phyloP scores from a whole-genome alignment of 2,797 vertebrate species.

The Malurus leucopterus region DNA sequence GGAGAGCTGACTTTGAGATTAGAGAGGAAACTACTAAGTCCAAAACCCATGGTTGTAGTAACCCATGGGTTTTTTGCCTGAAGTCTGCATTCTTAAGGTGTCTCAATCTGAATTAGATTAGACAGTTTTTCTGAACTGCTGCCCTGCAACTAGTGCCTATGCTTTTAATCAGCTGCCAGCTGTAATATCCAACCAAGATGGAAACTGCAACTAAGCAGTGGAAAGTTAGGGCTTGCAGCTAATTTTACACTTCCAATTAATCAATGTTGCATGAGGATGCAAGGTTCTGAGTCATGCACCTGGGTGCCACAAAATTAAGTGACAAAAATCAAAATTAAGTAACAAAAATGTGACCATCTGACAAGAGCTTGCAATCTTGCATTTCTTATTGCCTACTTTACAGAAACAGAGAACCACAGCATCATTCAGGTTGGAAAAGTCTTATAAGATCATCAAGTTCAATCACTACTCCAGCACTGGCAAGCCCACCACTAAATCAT shows the following conservation, averaged over 20 bases:
- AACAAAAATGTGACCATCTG: not conserved
- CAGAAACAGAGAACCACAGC: not conserved
- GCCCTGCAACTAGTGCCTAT: not conserved
- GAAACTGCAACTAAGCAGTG: not conserved
- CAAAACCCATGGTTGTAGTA: rapidly evolving
- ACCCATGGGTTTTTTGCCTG: rapidly evolving
- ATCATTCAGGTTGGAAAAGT: not conserved
- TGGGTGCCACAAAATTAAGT: not conserved
- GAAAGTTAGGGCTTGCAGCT: not conserved
- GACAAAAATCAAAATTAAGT: not conserved
- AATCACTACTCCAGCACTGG: too few species aligned
- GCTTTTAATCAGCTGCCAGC: not conserved
- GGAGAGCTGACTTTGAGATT: not conserved
- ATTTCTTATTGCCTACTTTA: not conserved
- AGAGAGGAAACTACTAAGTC: not conserved
- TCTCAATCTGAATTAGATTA: not conserved
- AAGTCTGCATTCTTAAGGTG: not conserved
- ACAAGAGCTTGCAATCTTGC: not conserved
- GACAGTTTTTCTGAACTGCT: not conserved
- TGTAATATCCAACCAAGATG: not conserved
- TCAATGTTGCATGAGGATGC: not conserved
- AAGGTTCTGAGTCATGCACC: not conserved
- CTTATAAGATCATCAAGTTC: not conserved
- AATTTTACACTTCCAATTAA: not conserved
- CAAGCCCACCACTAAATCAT: not conserved